phyloP scores from a whole-genome alignment of 1,140 invertebrate species.

The Aporrectodea caliginosa region DNA sequence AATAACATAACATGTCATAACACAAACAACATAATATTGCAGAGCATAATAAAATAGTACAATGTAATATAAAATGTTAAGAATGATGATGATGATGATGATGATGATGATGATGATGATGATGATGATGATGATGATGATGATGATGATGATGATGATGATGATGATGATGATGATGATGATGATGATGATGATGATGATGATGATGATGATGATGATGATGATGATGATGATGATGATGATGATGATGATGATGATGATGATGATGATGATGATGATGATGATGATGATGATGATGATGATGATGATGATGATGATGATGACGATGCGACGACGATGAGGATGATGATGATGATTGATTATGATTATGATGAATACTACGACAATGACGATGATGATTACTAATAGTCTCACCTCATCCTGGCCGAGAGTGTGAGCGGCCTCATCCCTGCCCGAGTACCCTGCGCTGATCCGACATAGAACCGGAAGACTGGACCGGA shows the following conservation, averaged over 20 bases:
- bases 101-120: conserved; percentile 3
- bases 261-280: not conserved
- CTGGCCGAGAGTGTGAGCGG: not conserved
- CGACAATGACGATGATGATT: not conserved
- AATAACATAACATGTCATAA: too few species aligned
- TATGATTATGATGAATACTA: not conserved
- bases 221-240: not conserved
- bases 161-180: conserved; percentile 3
- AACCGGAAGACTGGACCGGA: not conserved
- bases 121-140: conserved; percentile 2
- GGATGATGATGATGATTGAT: not conserved
- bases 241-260: not conserved
- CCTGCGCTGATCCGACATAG: not conserved
- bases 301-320: not conserved
- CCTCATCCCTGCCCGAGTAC: not conserved
- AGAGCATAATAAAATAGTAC: too few species aligned
- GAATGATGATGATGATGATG: too few species aligned
- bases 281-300: not conserved
- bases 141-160: conserved; percentile 2
- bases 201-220: not conserved
- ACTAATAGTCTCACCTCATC: not conserved
- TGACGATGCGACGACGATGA: not conserved
- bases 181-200: conserved; percentile 2
- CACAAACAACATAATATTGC: too few species aligned
- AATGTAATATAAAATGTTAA: too few species aligned